A percentile compares a stretch with the other conserved stretches of the same genome.
Conservation (phyloP, 2,113 vertebrate species). For the Aphyosemion australe region DNA sequence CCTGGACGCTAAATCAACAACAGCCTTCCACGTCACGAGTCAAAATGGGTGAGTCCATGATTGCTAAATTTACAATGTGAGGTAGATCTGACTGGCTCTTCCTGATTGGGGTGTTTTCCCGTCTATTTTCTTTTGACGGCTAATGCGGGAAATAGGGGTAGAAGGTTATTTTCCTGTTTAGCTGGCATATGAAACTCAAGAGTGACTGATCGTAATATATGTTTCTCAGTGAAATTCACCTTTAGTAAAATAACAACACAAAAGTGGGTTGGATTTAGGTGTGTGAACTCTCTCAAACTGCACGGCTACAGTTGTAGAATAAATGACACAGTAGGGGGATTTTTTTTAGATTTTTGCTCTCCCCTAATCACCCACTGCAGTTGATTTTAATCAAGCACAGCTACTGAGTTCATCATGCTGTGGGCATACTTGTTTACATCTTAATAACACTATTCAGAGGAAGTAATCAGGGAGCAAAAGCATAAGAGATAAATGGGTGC, state of each 20-base stretch:
- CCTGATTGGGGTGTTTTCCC: too few species aligned
- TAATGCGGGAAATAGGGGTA: too few species aligned
- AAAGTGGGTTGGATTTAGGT: background rate
- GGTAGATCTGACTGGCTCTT: too few species aligned
- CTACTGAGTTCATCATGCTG: conserved; percentile 16
- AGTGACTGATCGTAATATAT: too few species aligned
- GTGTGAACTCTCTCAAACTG: background rate
- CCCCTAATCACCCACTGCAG: conserved; percentile 8
- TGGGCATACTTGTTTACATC: conserved; percentile 17
- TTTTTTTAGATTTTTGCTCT: conserved; percentile 6
- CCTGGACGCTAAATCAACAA: too few species aligned
- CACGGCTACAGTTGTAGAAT: background rate
- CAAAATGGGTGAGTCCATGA: too few species aligned
- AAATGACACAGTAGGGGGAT: background rate
- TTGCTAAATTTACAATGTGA: too few species aligned
- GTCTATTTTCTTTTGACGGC: too few species aligned
- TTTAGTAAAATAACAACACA: background rate
- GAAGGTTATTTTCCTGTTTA: too few species aligned
- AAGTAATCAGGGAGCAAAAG: conserved; percentile 16
- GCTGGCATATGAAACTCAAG: too few species aligned
- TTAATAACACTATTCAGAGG: conserved; percentile 11
- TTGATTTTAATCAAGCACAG: conserved; percentile 25
- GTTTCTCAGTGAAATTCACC: too few species aligned
- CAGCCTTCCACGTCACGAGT: too few species aligned
- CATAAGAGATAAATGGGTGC: conserved; percentile 11